These are phyloP conservation scores for Cryptocheilus praepositus DNA, from an alignment of 2,888 invertebrate genomes.

Conservation along the genomic window DNA sequence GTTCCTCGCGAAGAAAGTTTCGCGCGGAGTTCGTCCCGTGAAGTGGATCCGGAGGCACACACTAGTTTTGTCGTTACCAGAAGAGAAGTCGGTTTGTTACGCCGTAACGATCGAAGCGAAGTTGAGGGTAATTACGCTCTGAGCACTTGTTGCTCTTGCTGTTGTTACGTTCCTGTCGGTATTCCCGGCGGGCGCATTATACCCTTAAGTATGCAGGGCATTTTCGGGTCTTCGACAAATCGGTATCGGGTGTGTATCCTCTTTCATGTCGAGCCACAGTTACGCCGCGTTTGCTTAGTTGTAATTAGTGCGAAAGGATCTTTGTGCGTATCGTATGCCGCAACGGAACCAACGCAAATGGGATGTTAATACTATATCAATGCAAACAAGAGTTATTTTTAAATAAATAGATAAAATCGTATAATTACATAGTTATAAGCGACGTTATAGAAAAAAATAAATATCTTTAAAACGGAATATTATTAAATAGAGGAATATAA, in stretches of 20 bases:
- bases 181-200: slow-evolving; percentile 35
- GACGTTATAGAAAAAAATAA: no score
- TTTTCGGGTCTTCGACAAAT: slow-evolving; percentile 13
- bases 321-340: no score
- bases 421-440: no score
- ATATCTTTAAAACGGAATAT: no score
- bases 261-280: no score
- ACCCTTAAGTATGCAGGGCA: slow-evolving; percentile 20
- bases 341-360: background rate
- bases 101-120: slow-evolving; percentile 45
- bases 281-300: no score
- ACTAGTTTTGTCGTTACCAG: slow-evolving; percentile 38
- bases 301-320: no score
- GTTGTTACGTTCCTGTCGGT: slow-evolving; percentile 46
- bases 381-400: background rate
- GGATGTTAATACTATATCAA: background rate
- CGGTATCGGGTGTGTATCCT: no score
- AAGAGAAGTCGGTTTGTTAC: slow-evolving; percentile 45
- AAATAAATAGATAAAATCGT: background rate
- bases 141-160: slow-evolving; percentile 57
- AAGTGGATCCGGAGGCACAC: no score
- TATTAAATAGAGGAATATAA: no score
- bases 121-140: slow-evolving; percentile 49
- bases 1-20: no score
- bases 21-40: no score